Percentiles rank a stretch among this genome's conserved stretches.
Conservation (phyloP, 1,140 invertebrate species). For the Aphaenogaster ashmeadi region DNA sequence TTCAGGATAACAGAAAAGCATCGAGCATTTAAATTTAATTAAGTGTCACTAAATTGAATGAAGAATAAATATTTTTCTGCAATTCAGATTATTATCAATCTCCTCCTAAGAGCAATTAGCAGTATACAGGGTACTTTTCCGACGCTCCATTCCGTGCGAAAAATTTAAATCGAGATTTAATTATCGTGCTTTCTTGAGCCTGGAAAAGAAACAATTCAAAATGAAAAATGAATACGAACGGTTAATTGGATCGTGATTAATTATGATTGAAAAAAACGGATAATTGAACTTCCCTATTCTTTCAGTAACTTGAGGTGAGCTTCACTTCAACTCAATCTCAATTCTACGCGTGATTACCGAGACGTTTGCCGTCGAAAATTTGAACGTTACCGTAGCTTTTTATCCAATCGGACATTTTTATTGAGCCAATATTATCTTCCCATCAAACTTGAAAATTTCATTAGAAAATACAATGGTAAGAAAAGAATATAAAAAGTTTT, state of each 20-base stretch:
- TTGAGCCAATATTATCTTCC: background rate
- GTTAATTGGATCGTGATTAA: constrained; percentile 20
- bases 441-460: background rate
- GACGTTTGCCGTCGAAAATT: background rate
- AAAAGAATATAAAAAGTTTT: background rate
- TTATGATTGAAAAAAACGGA: constrained; percentile 12
- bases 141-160: background rate
- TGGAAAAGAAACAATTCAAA: background rate
- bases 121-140: background rate
- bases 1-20: background rate
- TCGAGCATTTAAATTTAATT: background rate
- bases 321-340: background rate
- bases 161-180: constrained; percentile 8
- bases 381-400: background rate
- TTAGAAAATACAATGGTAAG: background rate
- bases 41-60: background rate
- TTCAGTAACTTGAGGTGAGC: background rate
- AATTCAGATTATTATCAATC: background rate
- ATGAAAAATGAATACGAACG: background rate
- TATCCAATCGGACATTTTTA: background rate
- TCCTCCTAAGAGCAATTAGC: background rate
- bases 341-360: background rate
- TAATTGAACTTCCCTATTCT: background rate
- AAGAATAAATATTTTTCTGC: background rate
- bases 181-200: background rate